phyloP scores from a whole-genome alignment of 1,140 invertebrate species.

The Aleiodes sp. region DNA sequence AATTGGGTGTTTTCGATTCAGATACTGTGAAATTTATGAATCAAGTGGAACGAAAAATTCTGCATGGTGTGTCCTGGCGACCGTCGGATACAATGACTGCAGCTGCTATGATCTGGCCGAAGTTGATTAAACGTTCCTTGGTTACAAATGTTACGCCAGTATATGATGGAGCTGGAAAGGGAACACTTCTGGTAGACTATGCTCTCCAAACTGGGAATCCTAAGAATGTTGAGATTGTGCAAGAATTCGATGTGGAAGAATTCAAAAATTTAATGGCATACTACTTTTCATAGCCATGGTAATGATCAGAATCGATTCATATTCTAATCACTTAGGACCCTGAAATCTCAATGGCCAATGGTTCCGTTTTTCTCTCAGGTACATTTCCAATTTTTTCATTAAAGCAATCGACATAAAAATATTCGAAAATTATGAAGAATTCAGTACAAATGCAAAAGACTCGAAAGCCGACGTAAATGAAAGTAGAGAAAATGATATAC shows the following conservation, averaged over 20 bases:
- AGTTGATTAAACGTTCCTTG: constrained; percentile 36
- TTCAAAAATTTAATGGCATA: constrained; percentile 42
- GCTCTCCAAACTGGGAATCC: constrained; percentile 26
- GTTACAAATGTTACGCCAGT: constrained; percentile 41
- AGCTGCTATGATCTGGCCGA: constrained; percentile 49
- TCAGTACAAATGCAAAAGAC: no score
- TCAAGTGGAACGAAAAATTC: constrained; percentile 52
- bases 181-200: constrained; percentile 48
- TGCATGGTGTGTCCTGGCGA: constrained; percentile 42
- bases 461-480: no score
- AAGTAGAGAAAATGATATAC: no score
- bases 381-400: no score
- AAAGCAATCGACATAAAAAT: no score
- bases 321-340: no score
- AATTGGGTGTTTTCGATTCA: constrained; percentile 54
- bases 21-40: constrained; percentile 60
- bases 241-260: constrained; percentile 36
- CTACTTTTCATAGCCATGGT: constrained; percentile 34
- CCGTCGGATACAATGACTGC: constrained; percentile 51
- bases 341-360: no score
- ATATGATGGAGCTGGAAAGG: constrained; percentile 38
- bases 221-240: constrained; percentile 46
- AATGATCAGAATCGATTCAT: no score
- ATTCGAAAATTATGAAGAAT: no score
- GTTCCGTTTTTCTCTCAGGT: no score